Percentiles rank a stretch among this genome's conserved stretches.
These are phyloP conservation scores for Tachystola acroxantha DNA, from an alignment of 2,888 invertebrate species.

Conservation along the genomic window DNA sequence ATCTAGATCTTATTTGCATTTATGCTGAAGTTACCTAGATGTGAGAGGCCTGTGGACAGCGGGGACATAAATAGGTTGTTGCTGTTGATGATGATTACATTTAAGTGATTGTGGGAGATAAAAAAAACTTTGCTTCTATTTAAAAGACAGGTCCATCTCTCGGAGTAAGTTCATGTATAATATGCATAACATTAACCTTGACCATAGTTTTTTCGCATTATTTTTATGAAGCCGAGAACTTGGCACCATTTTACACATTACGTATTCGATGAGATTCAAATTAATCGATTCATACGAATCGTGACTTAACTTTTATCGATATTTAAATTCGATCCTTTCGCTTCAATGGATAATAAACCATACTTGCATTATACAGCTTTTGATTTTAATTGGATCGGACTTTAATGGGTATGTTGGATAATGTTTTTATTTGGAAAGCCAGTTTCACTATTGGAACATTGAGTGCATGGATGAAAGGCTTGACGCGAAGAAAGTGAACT, in stretches of 20 bases:
- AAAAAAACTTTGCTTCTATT: too few relatives aligned
- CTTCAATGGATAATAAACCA: slow-evolving; percentile 16
- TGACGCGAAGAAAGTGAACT: background rate
- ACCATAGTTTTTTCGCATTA: background rate
- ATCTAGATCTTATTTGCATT: too few relatives aligned
- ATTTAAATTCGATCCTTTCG: slow-evolving; percentile 25
- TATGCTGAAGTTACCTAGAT: too few relatives aligned
- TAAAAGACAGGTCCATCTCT: too few relatives aligned
- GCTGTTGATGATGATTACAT: too few relatives aligned
- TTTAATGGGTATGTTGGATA: slow-evolving; percentile 23
- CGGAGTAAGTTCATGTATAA: too few relatives aligned
- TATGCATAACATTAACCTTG: too few relatives aligned
- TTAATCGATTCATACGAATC: slow-evolving; percentile 27
- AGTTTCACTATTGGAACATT: slow-evolving; percentile 9
- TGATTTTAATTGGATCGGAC: slow-evolving; percentile 33
- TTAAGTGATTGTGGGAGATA: too few relatives aligned
- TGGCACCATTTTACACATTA: slow-evolving; percentile 11
- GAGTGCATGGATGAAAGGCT: background rate
- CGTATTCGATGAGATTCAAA: slow-evolving; percentile 17
- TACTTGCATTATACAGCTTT: slow-evolving; percentile 17
- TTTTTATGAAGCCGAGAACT: slow-evolving; percentile 2
- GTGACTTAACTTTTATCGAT: slow-evolving; percentile 24
- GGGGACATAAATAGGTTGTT: too few relatives aligned
- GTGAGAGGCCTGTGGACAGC: too few relatives aligned
- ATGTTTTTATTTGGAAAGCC: slow-evolving; percentile 12